Evolutionary conservation across 2,113 vertebrate species (phyloP).

Genomic region (Microcebus griseorufus): DNA sequence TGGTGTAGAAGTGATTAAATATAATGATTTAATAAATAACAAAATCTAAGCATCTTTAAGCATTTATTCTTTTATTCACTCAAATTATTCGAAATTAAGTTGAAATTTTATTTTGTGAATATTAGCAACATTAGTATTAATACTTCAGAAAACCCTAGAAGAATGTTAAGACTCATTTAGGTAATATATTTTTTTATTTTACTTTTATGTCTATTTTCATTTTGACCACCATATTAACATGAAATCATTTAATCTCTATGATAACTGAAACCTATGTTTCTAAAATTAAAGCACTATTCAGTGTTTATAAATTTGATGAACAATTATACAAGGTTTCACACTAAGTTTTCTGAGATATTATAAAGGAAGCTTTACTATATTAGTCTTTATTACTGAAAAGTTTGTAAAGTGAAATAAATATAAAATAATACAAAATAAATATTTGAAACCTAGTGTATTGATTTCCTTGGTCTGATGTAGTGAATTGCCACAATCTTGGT

Average conservation of each 20-base stretch:
- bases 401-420: neutral
- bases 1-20: neutral
- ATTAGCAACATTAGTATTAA: neutral
- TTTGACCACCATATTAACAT: neutral
- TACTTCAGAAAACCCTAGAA: neutral
- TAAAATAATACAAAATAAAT: neutral
- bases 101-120: neutral
- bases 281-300: neutral
- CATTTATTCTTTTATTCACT: neutral
- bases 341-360: neutral
- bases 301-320: neutral
- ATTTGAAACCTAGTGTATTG: neutral
- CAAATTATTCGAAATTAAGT: neutral
- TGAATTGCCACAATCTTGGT: neutral
- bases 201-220: neutral
- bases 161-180: neutral
- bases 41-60: neutral
- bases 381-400: neutral
- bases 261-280: neutral
- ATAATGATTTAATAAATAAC: neutral
- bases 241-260: neutral
- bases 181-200: neutral
- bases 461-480: neutral
- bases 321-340: neutral
- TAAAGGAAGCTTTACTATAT: neutral